Conservation (phyloP, 2,797 vertebrate genomes). For the Myotis daubentonii region DNA sequence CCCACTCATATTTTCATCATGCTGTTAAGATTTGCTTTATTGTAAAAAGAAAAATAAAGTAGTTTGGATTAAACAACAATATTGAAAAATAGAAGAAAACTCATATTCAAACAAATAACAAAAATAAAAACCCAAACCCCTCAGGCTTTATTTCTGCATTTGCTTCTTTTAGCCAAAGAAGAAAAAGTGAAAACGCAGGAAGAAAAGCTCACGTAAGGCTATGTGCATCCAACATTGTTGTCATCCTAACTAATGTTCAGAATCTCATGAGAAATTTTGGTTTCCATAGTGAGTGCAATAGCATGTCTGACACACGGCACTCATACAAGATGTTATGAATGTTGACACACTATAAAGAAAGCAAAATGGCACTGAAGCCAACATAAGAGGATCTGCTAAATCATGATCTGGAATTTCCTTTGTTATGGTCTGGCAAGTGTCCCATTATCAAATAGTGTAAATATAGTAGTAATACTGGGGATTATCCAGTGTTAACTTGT, state of each 20-base stretch:
- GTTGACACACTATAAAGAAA: constrained; percentile 63
- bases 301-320: constrained; percentile 8
- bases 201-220: not conserved
- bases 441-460: constrained; percentile 50
- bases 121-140: not conserved
- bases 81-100: constrained; percentile 52
- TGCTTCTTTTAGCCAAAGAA: constrained; percentile 55
- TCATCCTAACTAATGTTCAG: constrained; percentile 39
- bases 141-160: constrained; percentile 51
- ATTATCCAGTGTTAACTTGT: constrained; percentile 26
- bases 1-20: not conserved
- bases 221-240: constrained; percentile 32
- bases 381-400: constrained; percentile 52
- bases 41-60: constrained; percentile 50
- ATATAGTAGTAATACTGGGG: constrained; percentile 41
- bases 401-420: constrained; percentile 66
- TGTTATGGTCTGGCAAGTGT: constrained; percentile 55
- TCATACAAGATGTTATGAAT: constrained; percentile 55
- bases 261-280: constrained; percentile 63
- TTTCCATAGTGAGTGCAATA: constrained; percentile 56
- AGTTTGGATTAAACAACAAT: constrained; percentile 57
- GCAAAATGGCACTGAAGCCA: constrained; percentile 50
- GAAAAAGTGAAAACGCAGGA: constrained; percentile 34
- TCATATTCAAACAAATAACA: constrained; percentile 57
- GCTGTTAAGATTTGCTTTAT: constrained; percentile 55